Base-by-base conservation (phyloP, 2,888 invertebrate genomes). In the Apodemia zela region DNA sequence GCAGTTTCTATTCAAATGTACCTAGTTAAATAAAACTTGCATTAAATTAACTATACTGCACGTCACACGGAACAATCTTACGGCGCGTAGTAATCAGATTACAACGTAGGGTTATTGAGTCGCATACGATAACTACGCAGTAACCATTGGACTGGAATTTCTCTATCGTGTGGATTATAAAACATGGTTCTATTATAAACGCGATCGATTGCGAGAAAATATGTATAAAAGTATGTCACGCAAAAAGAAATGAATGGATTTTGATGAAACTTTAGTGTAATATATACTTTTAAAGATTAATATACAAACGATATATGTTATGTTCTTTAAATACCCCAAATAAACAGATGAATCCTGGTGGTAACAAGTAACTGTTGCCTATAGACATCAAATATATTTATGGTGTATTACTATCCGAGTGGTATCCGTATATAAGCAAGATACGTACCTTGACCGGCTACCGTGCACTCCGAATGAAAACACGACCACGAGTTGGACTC, bases 51-150 rank as follows among this genome's bases (percentile, higher is more conserved):
- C 18, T 54, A 25, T 54, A 21, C 18, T 54, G 51, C 51, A 25
- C 21, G 51, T 21, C 18, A 21, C 21, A 21, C 18, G 21, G 51
- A 21, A 54, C 51, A 21, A 54, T 21, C 51, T 54, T 54, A 21
- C 51, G 51, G 21, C 21, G 51, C 21, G 51, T 54, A 54, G 51
- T 51, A 51, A 51, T 51, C 51, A 51, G 51, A 51, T 54, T 54
- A 54, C 51, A 54, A 25, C 25, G 51, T 21, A 54, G 21, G 51
- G 51, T 54, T 54, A 54, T 54, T 54, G 51, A 54, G 25, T 54
- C 13, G 51, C 25, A 54, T 25, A 21, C 21, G 21, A 21, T 54
- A 54, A 54, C 51, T 54, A 54, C 51, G 51, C 51, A 54, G 51
- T 54, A 21, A 54, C 51, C 2, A 54, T 54, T 54, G 42, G 42